Evolutionary conservation across 2,888 invertebrate genomes (phyloP).

Genomic region (Ligdia adustata): DNA sequence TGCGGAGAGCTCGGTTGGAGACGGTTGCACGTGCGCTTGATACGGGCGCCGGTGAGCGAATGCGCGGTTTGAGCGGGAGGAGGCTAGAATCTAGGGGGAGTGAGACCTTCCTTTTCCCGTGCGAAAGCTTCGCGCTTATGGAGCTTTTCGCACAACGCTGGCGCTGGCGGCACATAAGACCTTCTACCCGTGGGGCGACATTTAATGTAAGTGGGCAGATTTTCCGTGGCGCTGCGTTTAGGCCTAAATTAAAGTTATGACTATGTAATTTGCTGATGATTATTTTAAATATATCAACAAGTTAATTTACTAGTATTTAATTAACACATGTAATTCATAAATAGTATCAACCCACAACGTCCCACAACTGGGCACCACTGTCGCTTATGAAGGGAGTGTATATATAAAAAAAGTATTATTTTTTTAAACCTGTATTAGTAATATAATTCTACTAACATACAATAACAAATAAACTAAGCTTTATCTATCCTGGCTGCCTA

Average conservation of each 20-base stretch:
- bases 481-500: not conserved
- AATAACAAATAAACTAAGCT: too few relatives aligned
- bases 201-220: constrained; percentile 82
- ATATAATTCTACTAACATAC: too few relatives aligned
- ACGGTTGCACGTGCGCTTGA: constrained; percentile 56
- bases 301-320: too few relatives aligned
- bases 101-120: constrained; percentile 71
- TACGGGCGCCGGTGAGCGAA: constrained; percentile 67
- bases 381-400: too few relatives aligned
- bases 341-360: too few relatives aligned
- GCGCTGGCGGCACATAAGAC: constrained; percentile 49
- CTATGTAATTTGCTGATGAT: too few relatives aligned
- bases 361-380: too few relatives aligned
- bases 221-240: constrained; percentile 75
- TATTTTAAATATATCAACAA: too few relatives aligned
- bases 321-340: too few relatives aligned
- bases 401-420: too few relatives aligned
- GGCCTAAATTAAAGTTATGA: constrained; percentile 72
- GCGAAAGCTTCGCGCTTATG: constrained; percentile 66
- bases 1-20: constrained; percentile 32
- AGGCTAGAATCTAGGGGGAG: constrained; percentile 60
- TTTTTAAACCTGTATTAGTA: too few relatives aligned
- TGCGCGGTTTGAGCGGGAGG: constrained; percentile 60
- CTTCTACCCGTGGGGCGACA: constrained; percentile 51
- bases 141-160: constrained; percentile 66